Evolutionary conservation across 2,797 vertebrate species (phyloP), one percentile per base, ranked within the genome.

Genomic region (Cryptoprocta ferox): DNA sequence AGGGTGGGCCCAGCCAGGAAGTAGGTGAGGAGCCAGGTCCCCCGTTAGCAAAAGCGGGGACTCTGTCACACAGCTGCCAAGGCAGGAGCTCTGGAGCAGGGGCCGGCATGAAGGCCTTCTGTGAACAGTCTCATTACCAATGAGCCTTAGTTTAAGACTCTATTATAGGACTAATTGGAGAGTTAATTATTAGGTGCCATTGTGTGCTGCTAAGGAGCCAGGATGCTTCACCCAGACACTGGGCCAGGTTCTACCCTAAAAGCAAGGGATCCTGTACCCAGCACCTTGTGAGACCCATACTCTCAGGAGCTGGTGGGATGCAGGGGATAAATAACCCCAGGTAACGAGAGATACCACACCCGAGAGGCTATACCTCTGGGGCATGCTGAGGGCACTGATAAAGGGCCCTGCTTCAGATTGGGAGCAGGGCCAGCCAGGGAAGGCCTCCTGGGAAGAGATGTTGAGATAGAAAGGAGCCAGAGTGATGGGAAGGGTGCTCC

Each of bases 71-170:
- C 85, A 95, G 76, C 19, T 53, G 98, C 96, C 97, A 97, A 97
- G 95, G 95, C 70, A 56, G 97, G 96, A 86, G 95, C 94, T 80
- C 96, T 95, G 95, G 87, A 94, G 97, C 78, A 32, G 32, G 95
- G 97, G 95, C 95, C 0, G 86, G 97, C 97, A 97, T 97, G 97
- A 98, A 98, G 97, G 92, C 95, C 97, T 97, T 98, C 98, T 97
- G 93, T 96, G 98, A 98, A 97, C 98, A 98, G 98, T 97, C 98
- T 97, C 91, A 89, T 98, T 97, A 98, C 98, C 97, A 97, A 96
- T 5, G 95, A 98, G 97, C 98, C 98, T 97, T 98, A 97, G 98
- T 98, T 98, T 98, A 98, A 98, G 98, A 96, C 97, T 98, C 98
- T 96, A 96, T 98, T 97, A 96, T 95, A 98, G 98, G 96, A 98